These are phyloP conservation scores for Sitta europaea DNA, from an alignment of 2,113 vertebrate genomes.

Conservation along the genomic window DNA sequence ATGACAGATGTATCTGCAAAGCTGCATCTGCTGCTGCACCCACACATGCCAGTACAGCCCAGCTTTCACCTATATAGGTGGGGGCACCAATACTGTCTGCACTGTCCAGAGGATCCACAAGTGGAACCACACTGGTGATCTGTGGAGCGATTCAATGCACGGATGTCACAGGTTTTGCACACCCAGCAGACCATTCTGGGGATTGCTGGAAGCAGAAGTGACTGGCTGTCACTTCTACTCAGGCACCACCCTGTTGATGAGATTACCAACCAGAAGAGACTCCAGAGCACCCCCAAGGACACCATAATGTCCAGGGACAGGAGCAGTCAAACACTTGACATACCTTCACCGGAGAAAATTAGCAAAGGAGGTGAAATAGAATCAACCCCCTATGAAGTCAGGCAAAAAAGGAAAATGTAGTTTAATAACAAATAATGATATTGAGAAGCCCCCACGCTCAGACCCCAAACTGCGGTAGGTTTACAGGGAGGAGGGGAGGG, in stretches of 20 bases:
- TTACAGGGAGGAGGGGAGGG: constrained; percentile 70
- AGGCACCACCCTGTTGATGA: neutral
- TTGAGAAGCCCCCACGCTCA: neutral
- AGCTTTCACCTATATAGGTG: neutral
- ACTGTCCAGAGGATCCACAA: neutral
- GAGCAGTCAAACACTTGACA: neutral
- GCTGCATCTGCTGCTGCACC: neutral
- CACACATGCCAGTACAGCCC: neutral
- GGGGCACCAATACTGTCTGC: neutral
- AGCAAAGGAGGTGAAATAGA: constrained; percentile 10
- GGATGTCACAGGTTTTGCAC: neutral
- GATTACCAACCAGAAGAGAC: neutral
- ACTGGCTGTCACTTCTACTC: neutral
- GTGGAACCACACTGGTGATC: neutral
- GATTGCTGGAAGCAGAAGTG: neutral
- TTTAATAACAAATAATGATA: neutral
- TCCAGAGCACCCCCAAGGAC: neutral
- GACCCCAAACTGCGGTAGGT: constrained; percentile 79
- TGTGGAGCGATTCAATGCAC: neutral
- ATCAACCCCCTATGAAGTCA: neutral
- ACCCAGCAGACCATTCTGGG: neutral
- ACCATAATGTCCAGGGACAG: neutral
- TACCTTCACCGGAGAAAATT: neutral
- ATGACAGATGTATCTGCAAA: neutral
- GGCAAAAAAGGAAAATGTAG: neutral